These are phyloP conservation scores for Sebastes melanostomus DNA, from an alignment of 2,797 vertebrate genomes.

Conservation along the genomic window DNA sequence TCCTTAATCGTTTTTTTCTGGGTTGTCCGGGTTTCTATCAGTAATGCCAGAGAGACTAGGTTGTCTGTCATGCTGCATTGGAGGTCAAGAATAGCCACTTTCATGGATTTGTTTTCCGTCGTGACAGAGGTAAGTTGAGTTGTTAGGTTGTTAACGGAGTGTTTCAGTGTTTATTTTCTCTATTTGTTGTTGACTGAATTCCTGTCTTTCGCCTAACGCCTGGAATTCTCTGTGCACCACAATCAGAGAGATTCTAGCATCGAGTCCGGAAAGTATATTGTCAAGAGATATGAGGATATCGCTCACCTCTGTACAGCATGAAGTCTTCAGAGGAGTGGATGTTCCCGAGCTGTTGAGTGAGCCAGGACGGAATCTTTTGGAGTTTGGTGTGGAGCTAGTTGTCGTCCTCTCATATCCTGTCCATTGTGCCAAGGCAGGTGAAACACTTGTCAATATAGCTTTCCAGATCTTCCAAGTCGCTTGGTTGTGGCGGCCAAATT, in stretches of 20 bases:
- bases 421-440: background rate
- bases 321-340: background rate
- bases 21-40: no score
- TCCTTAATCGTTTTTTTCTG: no score
- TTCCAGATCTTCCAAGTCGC: background rate
- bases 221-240: background rate
- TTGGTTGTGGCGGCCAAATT: background rate
- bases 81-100: no score
- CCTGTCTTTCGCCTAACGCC: background rate
- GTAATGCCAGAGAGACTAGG: no score
- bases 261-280: background rate
- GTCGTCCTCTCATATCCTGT: background rate
- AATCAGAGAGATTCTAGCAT: background rate
- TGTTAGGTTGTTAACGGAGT: no score
- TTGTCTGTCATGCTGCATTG: no score
- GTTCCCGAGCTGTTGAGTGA: background rate
- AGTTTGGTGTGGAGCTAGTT: background rate
- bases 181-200: background rate
- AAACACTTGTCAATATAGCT: background rate
- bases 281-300: background rate
- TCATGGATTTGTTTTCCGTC: no score
- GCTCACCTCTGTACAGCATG: background rate
- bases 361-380: background rate
- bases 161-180: background rate
- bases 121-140: no score